A percentile compares a stretch with the other conserved stretches of the same genome.
Conservation (phyloP, 2,113 vertebrate species). For the Xyrauchen texanus region DNA sequence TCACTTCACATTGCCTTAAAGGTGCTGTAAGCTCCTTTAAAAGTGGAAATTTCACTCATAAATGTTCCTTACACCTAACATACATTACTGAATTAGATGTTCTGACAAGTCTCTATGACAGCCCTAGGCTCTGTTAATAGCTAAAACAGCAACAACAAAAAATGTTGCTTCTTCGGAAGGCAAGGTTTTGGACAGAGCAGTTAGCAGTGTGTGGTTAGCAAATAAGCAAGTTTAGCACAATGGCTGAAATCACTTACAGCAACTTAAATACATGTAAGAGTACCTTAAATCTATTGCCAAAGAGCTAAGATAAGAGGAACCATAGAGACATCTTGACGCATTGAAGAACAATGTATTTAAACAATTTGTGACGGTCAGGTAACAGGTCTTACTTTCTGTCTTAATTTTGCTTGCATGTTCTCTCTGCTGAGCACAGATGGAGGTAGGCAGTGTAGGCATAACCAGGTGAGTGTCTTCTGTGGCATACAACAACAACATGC, state of each 20-base stretch:
- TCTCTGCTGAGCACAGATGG: slow-evolving; percentile 84
- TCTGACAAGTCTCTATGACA: too few relatives aligned
- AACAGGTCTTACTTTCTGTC: slow-evolving; percentile 82
- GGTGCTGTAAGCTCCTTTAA: not conserved
- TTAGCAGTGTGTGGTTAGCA: too few relatives aligned
- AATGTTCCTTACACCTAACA: too few relatives aligned
- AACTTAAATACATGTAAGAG: too few relatives aligned
- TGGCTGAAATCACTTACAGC: too few relatives aligned
- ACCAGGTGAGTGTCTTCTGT: slow-evolving; percentile 82
- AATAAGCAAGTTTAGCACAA: too few relatives aligned
- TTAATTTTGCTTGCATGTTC: slow-evolving; percentile 85
- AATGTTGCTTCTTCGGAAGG: too few relatives aligned
- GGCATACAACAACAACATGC: slow-evolving; percentile 82
- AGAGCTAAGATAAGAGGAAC: not conserved
- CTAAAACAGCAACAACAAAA: too few relatives aligned
- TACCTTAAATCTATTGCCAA: not conserved
- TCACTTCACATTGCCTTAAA: slow-evolving; percentile 32
- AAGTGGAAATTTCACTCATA: too few relatives aligned
- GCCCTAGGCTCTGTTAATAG: too few relatives aligned
- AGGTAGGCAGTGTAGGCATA: slow-evolving; percentile 82
- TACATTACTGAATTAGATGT: too few relatives aligned
- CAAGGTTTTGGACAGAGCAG: too few relatives aligned
- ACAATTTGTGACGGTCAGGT: slow-evolving; percentile 70
- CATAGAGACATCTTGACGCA: slow-evolving; percentile 55
- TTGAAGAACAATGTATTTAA: slow-evolving; percentile 60